These are phyloP conservation scores for Panzeria rudis DNA, from an alignment of 2,888 invertebrate genomes.

Conservation along the genomic window DNA sequence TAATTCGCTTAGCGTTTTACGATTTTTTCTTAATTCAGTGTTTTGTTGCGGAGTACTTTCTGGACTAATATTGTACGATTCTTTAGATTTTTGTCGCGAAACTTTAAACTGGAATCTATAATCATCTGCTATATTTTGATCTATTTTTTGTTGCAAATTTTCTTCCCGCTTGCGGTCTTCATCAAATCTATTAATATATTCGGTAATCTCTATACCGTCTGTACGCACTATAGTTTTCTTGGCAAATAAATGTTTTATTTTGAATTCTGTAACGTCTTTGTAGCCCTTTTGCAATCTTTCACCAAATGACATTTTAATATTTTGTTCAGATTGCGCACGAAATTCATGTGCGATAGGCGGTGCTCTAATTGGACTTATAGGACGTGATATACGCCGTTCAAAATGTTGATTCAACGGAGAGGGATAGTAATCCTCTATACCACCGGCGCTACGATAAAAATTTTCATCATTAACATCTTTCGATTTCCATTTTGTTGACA, in stretches of 20 bases:
- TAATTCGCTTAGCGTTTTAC: conserved; percentile 72
- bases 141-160: conserved; percentile 75
- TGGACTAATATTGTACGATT: conserved; percentile 55
- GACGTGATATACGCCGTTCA: conserved; percentile 70
- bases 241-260: conserved; percentile 80
- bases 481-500: conserved; percentile 49
- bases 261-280: conserved; percentile 81
- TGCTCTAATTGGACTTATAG: conserved; percentile 75
- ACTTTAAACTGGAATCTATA: conserved; percentile 79
- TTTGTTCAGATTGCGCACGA: conserved; percentile 47
- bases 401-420: conserved; percentile 66
- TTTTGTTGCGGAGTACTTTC: not conserved
- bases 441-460: conserved; percentile 78
- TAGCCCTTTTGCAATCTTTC: conserved; percentile 80
- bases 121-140: conserved; percentile 77
- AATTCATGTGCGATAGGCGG: conserved; percentile 11
- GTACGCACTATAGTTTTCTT: conserved; percentile 79
- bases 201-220: conserved; percentile 80
- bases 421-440: conserved; percentile 80
- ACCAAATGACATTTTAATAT: conserved; percentile 74
- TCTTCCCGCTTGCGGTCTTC: conserved; percentile 77
- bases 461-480: conserved; percentile 38
- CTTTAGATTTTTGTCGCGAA: conserved; percentile 75
- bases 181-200: conserved; percentile 79
- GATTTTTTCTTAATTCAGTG: not conserved